Evolutionary conservation across 2,888 invertebrate species (phyloP).

Genomic region (Erebia aethiops): DNA sequence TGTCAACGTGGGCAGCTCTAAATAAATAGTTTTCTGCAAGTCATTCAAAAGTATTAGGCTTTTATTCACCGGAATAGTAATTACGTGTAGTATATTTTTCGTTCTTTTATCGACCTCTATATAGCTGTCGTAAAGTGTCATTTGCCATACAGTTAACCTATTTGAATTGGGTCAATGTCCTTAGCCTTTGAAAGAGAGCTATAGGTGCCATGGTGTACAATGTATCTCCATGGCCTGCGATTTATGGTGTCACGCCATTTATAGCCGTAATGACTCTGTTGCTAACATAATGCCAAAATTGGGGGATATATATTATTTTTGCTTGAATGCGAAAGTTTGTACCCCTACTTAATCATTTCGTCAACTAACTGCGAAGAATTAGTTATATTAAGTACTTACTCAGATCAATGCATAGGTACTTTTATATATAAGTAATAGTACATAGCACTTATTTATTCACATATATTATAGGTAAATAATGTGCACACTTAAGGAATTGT

Average conservation of each 20-base stretch:
- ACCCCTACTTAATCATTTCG: background rate
- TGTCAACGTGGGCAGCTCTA: background rate
- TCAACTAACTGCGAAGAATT: background rate
- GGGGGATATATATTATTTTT: conserved; percentile 23
- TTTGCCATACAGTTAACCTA: conserved; percentile 52
- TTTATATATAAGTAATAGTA: too few species aligned
- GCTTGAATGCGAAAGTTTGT: background rate
- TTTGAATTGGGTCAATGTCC: conserved; percentile 70
- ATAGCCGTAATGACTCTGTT: conserved; percentile 55
- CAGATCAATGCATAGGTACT: background rate
- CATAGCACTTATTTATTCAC: too few species aligned
- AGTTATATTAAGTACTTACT: background rate
- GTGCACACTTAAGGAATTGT: too few species aligned
- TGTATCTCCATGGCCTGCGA: conserved; percentile 62
- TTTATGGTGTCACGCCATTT: conserved; percentile 77
- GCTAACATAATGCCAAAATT: conserved; percentile 32
- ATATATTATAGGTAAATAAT: too few species aligned
- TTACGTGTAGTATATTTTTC: background rate
- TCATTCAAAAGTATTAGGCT: background rate
- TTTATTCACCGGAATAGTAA: background rate
- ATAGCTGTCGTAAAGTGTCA: conserved; percentile 35
- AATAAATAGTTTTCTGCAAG: conserved; percentile 8
- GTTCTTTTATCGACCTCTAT: conserved; percentile 17
- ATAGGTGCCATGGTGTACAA: conserved; percentile 54
- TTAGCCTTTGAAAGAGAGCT: conserved; percentile 49